Evolutionary conservation across 2,888 invertebrate genomes (phyloP).

Genomic region (Linnaemya vulpina): DNA sequence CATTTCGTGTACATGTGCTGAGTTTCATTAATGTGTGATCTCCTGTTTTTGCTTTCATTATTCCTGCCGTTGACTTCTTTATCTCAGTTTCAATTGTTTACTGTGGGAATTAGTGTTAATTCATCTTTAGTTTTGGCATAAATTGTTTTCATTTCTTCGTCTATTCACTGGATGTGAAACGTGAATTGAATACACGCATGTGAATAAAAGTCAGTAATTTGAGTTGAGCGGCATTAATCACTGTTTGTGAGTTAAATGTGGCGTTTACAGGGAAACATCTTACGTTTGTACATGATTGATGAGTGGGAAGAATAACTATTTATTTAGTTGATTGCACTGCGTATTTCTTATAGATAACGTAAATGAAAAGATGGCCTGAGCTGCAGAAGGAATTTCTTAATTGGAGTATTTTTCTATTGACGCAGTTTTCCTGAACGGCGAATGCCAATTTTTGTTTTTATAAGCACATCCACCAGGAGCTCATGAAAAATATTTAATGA

Average conservation of each 20-base stretch:
- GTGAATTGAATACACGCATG: constrained; percentile 42
- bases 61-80: constrained; percentile 47
- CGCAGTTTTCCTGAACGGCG: no score
- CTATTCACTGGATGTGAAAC: constrained; percentile 24
- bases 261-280: neutral
- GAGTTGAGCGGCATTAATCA: constrained; percentile 8
- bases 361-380: neutral
- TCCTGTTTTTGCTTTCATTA: constrained; percentile 32
- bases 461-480: no score
- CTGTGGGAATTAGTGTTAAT: constrained; percentile 68
- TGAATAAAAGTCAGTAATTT: constrained; percentile 6
- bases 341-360: neutral
- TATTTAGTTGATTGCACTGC: neutral
- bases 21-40: constrained; percentile 60
- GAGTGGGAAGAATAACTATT: neutral
- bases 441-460: no score
- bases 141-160: constrained; percentile 52
- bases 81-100: constrained; percentile 65
- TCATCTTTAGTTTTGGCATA: constrained; percentile 67
- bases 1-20: constrained; percentile 1
- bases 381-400: no score
- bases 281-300: constrained; percentile 20
- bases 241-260: constrained; percentile 3
- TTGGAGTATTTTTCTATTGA: no score
- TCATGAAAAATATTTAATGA: no score